Evolutionary conservation across 2,113 vertebrate genomes (phyloP).

Genomic region (Prinia subflava): DNA sequence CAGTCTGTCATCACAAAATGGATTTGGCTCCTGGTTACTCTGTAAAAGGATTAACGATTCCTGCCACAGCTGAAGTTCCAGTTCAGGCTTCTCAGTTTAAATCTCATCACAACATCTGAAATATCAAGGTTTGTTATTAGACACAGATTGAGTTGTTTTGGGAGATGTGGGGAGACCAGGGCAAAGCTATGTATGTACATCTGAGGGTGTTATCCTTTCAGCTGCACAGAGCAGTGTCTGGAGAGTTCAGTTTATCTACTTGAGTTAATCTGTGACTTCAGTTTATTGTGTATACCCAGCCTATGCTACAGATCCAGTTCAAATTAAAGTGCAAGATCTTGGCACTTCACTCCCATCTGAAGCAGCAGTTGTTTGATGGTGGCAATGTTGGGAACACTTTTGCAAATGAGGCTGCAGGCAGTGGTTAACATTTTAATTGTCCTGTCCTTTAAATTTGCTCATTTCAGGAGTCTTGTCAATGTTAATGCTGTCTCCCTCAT

Average conservation of each 20-base stretch:
- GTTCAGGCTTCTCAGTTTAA: neutral
- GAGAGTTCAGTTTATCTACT: neutral
- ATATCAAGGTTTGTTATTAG: neutral
- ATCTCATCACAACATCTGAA: neutral
- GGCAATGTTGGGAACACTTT: neutral
- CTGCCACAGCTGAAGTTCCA: neutral
- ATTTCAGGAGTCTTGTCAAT: neutral
- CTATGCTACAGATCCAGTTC: neutral
- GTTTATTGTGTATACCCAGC: neutral
- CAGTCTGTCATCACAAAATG: neutral
- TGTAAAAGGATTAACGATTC: neutral
- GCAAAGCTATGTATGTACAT: neutral
- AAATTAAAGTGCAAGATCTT: neutral
- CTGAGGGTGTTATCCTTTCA: neutral
- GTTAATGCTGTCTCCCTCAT: neutral
- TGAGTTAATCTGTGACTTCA: neutral
- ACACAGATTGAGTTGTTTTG: neutral
- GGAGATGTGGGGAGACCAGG: neutral
- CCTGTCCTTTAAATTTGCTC: neutral
- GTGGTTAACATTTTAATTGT: neutral
- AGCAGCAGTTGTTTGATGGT: neutral
- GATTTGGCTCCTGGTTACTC: neutral
- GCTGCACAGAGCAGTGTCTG: neutral
- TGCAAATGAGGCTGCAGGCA: neutral
- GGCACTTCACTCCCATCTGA: neutral